Percentiles rank a stretch among this genome's conserved stretches.
Evolutionary conservation across 2,797 vertebrate species (phyloP).

Genomic region (Hippopotamyrus pictus): DNA sequence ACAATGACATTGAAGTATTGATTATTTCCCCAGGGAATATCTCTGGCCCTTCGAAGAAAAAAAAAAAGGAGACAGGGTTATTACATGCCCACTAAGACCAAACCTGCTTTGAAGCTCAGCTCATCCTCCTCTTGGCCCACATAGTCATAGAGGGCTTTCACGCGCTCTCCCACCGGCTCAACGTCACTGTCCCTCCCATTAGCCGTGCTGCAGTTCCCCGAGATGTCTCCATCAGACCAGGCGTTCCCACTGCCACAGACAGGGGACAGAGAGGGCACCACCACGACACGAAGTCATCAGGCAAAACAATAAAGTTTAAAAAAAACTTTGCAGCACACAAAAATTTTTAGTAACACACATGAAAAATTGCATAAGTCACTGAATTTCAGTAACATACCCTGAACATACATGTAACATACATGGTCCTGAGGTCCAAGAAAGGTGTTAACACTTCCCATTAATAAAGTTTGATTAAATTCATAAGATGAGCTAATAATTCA

Average conservation of each 20-base stretch:
- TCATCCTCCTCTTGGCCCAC: slow-evolving; percentile 73
- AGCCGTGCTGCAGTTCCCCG: not conserved
- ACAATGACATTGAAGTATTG: not conserved
- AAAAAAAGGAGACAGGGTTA: not conserved
- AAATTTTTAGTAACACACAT: not conserved
- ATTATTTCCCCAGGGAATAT: not conserved
- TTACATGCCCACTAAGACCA: not conserved
- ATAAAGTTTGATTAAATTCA: not conserved
- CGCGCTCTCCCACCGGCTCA: slow-evolving; percentile 51
- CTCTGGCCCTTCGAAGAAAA: not conserved
- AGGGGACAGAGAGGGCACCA: not conserved
- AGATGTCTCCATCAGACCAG: not conserved
- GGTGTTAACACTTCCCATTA: not conserved
- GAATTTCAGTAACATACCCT: not conserved
- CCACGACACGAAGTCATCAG: not conserved
- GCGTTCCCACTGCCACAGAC: not conserved
- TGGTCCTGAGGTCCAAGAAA: not conserved
- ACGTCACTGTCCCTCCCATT: not conserved
- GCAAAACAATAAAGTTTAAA: not conserved
- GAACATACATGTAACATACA: not conserved
- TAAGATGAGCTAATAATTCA: not conserved
- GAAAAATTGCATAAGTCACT: not conserved
- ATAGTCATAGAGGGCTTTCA: slow-evolving; percentile 74
- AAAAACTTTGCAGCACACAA: not conserved
- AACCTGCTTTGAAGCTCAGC: slow-evolving; percentile 79